Evolutionary conservation across 2,797 vertebrate genomes (phyloP).

Genomic region (Protonibea diacanthus): DNA sequence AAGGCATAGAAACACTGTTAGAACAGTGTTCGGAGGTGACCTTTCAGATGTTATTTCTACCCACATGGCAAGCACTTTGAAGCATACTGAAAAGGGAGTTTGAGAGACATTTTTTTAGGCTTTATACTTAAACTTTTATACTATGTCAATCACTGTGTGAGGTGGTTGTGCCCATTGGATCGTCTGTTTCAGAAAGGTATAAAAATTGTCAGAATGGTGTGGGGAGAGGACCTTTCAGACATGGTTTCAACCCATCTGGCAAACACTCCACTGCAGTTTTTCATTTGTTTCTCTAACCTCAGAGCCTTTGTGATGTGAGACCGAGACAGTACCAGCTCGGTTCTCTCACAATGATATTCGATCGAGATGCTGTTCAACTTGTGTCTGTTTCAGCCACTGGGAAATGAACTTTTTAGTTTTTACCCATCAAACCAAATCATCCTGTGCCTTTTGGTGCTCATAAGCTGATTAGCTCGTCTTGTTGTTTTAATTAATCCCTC

Average conservation of each 20-base stretch:
- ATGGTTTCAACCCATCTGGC: background rate
- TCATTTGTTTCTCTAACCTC: conserved; percentile 16
- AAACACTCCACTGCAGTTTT: conserved; percentile 3
- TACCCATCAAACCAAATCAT: conserved; percentile 43
- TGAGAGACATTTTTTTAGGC: too few species aligned
- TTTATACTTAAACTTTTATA: background rate
- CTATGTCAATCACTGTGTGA: too few species aligned
- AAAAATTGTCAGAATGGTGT: too few species aligned
- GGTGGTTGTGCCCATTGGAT: too few species aligned
- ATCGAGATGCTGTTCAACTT: conserved; percentile 3
- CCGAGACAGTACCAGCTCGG: background rate
- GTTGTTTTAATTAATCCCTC: conserved; percentile 55
- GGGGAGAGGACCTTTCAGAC: background rate
- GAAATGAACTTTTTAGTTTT: conserved; percentile 42
- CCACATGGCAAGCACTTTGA: too few species aligned
- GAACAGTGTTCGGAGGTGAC: too few species aligned
- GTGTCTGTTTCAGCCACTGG: conserved; percentile 12
- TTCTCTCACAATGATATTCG: background rate
- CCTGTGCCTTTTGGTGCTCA: background rate
- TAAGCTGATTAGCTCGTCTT: conserved; percentile 48
- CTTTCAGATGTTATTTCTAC: too few species aligned
- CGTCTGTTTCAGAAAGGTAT: too few species aligned
- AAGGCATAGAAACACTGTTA: too few species aligned
- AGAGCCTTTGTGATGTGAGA: conserved; percentile 9
- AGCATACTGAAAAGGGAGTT: too few species aligned